phyloP scores from a whole-genome alignment of 2,797 vertebrate genomes.

The Hemibagrus guttatus region DNA sequence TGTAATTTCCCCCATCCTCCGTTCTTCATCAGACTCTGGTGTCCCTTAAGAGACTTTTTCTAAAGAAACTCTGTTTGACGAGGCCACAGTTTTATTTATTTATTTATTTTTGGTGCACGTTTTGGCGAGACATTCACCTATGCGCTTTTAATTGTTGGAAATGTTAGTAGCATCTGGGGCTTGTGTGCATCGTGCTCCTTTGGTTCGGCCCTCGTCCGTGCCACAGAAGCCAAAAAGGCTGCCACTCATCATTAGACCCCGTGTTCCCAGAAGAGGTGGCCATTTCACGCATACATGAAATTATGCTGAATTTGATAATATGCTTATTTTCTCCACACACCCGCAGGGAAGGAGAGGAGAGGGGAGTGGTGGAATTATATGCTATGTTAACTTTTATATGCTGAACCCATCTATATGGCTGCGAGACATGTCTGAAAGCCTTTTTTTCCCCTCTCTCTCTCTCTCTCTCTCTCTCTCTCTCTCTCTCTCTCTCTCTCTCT shows the following conservation, averaged over 20 bases:
- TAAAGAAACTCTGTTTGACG: conserved; percentile 59
- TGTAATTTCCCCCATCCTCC: conserved; percentile 50
- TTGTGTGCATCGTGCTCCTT: conserved; percentile 66
- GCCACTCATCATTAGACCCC: conserved; percentile 75
- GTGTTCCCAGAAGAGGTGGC: conserved; percentile 68
- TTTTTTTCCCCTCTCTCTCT: conserved; percentile 11
- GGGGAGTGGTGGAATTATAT: conserved; percentile 72
- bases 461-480: too few relatives aligned
- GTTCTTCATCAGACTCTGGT: conserved; percentile 57
- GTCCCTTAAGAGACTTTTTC: conserved; percentile 60
- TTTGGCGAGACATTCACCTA: conserved; percentile 53
- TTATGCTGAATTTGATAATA: conserved; percentile 75
- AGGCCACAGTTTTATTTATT: conserved; percentile 61
- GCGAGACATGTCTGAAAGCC: conserved; percentile 56
- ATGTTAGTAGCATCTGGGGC: conserved; percentile 68
- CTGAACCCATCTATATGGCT: conserved; percentile 68
- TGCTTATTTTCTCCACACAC: conserved; percentile 71
- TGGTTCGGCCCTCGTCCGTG: conserved; percentile 66
- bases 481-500: conserved; percentile 38
- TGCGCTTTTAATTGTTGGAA: conserved; percentile 74
- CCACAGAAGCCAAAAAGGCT: conserved; percentile 68
- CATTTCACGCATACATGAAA: conserved; percentile 74
- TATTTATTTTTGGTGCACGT: conserved; percentile 48
- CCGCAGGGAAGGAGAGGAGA: conserved; percentile 58
- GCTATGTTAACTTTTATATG: conserved; percentile 67